Evolutionary conservation across 2,888 invertebrate species (phyloP).

Genomic region (Gastrophysa polygoni): DNA sequence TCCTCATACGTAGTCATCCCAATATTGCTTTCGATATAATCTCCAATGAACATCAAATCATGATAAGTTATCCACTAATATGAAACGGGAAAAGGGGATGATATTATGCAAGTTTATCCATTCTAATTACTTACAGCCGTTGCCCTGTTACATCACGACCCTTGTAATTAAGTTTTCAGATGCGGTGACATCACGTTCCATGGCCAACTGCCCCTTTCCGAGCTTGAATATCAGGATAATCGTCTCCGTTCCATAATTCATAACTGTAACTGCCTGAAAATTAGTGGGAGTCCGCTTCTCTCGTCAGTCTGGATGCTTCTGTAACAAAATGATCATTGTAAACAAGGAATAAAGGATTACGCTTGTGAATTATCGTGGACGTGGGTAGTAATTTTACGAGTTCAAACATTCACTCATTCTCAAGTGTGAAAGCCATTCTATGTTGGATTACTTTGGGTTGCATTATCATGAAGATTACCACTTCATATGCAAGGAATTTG

Average conservation of each 20-base stretch:
- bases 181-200: constrained; percentile 45
- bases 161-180: constrained; percentile 50
- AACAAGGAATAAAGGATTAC: neutral
- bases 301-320: neutral
- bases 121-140: constrained; percentile 49
- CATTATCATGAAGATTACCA: too few species aligned
- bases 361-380: neutral
- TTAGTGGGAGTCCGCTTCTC: constrained; percentile 28
- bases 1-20: too few species aligned
- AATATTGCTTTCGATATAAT: too few species aligned
- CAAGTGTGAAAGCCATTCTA: neutral
- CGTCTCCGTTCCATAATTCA: constrained; percentile 35
- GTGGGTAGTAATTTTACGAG: neutral
- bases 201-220: constrained; percentile 41
- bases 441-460: too few species aligned
- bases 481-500: too few species aligned
- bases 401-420: neutral
- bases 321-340: neutral
- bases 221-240: constrained; percentile 42
- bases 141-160: constrained; percentile 46
- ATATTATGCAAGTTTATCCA: constrained; percentile 42
- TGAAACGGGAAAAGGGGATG: constrained; percentile 23
- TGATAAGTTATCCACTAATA: neutral
- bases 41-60: too few species aligned
- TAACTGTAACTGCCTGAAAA: constrained; percentile 39